Percentiles rank a stretch among this genome's conserved stretches.
Evolutionary conservation across 2,797 vertebrate species (phyloP).

Genomic region (Melopsittacus undulatus): DNA sequence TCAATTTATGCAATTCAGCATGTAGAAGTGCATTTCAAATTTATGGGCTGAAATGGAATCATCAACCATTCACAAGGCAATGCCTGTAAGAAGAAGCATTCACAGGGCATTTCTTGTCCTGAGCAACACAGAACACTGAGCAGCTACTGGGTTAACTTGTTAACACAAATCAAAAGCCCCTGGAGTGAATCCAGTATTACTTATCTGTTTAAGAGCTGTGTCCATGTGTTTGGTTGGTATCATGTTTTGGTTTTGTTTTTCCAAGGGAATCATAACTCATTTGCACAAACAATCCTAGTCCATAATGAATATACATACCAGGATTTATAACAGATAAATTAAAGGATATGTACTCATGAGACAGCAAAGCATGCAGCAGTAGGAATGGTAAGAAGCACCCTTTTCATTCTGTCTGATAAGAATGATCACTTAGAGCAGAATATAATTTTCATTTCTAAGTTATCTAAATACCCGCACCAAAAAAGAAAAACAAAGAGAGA

Average conservation of each 20-base stretch:
- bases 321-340: slow-evolving; percentile 40
- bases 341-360: background rate
- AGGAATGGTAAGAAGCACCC: slow-evolving; percentile 1
- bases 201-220: background rate
- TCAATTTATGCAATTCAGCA: background rate
- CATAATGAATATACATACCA: background rate
- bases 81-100: background rate
- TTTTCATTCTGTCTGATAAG: slow-evolving; percentile 24
- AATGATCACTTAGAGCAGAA: background rate
- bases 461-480: background rate
- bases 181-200: background rate
- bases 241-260: slow-evolving; percentile 16
- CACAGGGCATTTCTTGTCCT: background rate
- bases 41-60: background rate
- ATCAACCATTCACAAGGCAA: background rate
- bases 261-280: slow-evolving; percentile 17
- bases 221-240: background rate
- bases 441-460: slow-evolving; percentile 3
- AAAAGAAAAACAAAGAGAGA: background rate
- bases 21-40: background rate
- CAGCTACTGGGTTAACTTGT: slow-evolving; percentile 28
- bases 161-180: background rate
- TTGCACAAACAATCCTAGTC: slow-evolving; percentile 3
- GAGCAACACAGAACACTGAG: background rate
- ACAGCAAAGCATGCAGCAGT: background rate